Percentiles rank a stretch among this genome's conserved stretches.
These are phyloP conservation scores for Lacerta agilis DNA, from an alignment of 2,797 vertebrate species.

Conservation along the genomic window DNA sequence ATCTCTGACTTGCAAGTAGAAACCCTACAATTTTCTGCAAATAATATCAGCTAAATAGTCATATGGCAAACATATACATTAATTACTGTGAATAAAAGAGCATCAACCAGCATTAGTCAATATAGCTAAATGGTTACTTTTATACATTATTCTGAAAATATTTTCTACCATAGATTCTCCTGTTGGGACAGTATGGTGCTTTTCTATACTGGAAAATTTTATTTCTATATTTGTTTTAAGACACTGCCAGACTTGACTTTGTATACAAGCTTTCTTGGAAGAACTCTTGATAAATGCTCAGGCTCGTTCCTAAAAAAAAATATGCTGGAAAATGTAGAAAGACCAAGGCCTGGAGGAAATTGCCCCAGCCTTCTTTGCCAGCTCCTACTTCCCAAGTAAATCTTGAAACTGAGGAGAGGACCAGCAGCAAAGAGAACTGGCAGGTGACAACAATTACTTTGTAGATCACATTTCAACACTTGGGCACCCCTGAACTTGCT, in stretches of 20 bases:
- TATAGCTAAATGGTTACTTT: background rate
- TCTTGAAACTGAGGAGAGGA: background rate
- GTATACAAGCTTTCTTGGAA: background rate
- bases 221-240: background rate
- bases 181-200: background rate
- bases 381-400: background rate
- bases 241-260: background rate
- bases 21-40: background rate
- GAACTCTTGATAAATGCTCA: background rate
- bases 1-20: constrained; percentile 9
- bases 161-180: background rate
- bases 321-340: background rate
- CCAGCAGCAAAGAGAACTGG: background rate
- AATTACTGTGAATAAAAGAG: background rate
- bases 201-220: constrained; percentile 9
- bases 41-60: background rate
- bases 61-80: background rate
- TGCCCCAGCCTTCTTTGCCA: background rate
- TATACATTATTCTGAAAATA: background rate
- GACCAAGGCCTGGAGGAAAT: background rate
- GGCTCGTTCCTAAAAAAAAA: background rate
- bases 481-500: background rate
- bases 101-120: background rate
- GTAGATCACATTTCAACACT: background rate
- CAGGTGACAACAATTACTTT: background rate